These are phyloP conservation scores for Euzetes globulus DNA, from an alignment of 2,888 invertebrate species.

Conservation along the genomic window DNA sequence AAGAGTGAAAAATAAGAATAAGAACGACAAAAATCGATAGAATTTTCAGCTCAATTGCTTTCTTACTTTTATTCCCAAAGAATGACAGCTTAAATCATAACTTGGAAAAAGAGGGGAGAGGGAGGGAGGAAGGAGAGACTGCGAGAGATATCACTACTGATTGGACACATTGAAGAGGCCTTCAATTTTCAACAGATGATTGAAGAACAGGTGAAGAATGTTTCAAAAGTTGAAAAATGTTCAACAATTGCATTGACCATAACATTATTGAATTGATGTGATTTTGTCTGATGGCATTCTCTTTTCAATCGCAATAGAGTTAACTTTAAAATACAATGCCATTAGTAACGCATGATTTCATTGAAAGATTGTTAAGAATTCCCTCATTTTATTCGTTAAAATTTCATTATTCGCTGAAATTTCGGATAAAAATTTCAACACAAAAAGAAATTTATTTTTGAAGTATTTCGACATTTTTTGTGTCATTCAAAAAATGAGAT, in stretches of 20 bases:
- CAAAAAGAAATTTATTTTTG: too few species aligned
- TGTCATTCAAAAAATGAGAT: too few species aligned
- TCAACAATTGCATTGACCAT: not conserved
- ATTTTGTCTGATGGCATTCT: not conserved
- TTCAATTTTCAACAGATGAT: not conserved
- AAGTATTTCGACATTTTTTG: too few species aligned
- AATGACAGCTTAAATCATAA: conserved; percentile 7
- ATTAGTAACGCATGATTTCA: conserved; percentile 5
- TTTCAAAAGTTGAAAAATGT: not conserved
- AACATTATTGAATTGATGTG: conserved; percentile 1
- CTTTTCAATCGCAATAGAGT: not conserved
- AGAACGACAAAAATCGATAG: not conserved
- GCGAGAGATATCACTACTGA: not conserved
- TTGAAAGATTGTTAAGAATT: not conserved
- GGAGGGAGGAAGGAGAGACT: not conserved
- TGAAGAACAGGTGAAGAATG: not conserved
- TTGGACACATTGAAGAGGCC: too few species aligned
- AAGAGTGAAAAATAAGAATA: not conserved
- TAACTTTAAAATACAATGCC: not conserved
- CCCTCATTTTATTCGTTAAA: not conserved
- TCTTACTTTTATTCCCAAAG: not conserved
- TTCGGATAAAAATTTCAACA: too few species aligned
- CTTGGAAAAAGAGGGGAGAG: not conserved
- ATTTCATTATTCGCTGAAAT: not conserved
- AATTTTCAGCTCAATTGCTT: conserved; percentile 4